Evolutionary conservation across 2,888 invertebrate genomes (phyloP).

Genomic region (Salpingus planirostris): DNA sequence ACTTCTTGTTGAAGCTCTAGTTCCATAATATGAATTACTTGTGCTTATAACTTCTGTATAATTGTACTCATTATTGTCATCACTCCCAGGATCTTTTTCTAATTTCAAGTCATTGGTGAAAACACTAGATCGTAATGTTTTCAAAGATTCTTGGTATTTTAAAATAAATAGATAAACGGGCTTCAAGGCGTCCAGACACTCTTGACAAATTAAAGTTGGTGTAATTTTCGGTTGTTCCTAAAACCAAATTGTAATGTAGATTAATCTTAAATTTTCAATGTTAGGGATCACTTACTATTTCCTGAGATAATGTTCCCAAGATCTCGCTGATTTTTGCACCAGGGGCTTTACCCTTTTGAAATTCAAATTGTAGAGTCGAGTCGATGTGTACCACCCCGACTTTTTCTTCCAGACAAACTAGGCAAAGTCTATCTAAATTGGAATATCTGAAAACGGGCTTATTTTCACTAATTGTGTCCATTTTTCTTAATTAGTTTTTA

Average conservation of each 20-base stretch:
- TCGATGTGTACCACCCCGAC: slow-evolving; percentile 17
- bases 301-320: slow-evolving; percentile 5
- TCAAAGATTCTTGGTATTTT: slow-evolving; percentile 23
- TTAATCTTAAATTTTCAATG: slow-evolving; percentile 14
- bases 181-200: slow-evolving; percentile 20
- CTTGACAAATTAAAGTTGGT: slow-evolving; percentile 20
- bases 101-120: no score
- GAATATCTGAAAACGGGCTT: no score
- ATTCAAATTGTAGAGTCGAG: slow-evolving; percentile 15
- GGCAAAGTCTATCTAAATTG: slow-evolving; percentile 20
- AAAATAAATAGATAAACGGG: slow-evolving; percentile 23
- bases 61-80: no score
- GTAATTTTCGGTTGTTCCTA: slow-evolving; percentile 4
- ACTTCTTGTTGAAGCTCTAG: not conserved
- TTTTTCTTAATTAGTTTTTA: no score
- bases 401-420: slow-evolving; percentile 22
- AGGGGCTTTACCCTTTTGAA: slow-evolving; percentile 16
- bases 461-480: no score
- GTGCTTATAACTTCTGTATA: slow-evolving; percentile 16
- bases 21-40: not conserved
- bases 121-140: no score
- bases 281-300: not conserved
- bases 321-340: slow-evolving; percentile 19
- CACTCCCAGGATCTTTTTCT: no score
- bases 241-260: not conserved